phyloP scores from a whole-genome alignment of 1,140 invertebrate genomes.

The Pseudomyrmex flavicornis region DNA sequence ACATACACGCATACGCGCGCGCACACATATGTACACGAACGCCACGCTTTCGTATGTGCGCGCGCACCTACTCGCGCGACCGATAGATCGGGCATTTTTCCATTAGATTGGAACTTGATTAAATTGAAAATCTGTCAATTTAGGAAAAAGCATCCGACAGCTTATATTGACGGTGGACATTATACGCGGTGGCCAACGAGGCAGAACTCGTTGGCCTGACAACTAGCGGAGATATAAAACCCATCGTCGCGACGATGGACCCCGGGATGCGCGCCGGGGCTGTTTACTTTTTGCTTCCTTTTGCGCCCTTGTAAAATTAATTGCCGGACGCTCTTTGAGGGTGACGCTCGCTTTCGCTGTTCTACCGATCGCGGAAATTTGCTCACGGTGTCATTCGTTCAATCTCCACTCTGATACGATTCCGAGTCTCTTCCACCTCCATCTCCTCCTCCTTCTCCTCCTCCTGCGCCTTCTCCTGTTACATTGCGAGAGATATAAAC shows the following conservation, averaged over 20 bases:
- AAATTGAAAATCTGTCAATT: conserved; percentile 86
- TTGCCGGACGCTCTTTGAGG: conserved; percentile 77
- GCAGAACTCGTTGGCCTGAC: conserved; percentile 78
- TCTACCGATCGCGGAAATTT: conserved; percentile 61
- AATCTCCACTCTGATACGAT: conserved; percentile 64
- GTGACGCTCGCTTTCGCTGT: conserved; percentile 65
- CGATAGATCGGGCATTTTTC: conserved; percentile 84
- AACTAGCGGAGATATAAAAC: conserved; percentile 78
- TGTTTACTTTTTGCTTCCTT: conserved; percentile 80
- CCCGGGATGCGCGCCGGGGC: conserved; percentile 73
- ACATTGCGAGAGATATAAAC: conserved; percentile 1
- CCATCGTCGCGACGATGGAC: conserved; percentile 72
- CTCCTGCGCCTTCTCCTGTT: not conserved
- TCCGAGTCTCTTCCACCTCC: conserved; percentile 27
- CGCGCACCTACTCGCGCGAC: conserved; percentile 69
- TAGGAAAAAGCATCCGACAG: conserved; percentile 84
- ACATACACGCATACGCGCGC: not conserved
- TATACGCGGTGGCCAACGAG: conserved; percentile 78
- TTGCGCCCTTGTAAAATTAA: conserved; percentile 80
- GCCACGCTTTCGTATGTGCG: not conserved
- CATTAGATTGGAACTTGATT: conserved; percentile 85
- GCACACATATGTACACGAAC: conserved; percentile 43
- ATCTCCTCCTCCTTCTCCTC: not conserved
- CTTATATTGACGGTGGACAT: conserved; percentile 84
- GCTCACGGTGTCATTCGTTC: conserved; percentile 70